These are phyloP conservation scores for Eunapius fragilis DNA, from an alignment of 37 sponge, comb jelly and placozoan species.

Conservation along the genomic window DNA sequence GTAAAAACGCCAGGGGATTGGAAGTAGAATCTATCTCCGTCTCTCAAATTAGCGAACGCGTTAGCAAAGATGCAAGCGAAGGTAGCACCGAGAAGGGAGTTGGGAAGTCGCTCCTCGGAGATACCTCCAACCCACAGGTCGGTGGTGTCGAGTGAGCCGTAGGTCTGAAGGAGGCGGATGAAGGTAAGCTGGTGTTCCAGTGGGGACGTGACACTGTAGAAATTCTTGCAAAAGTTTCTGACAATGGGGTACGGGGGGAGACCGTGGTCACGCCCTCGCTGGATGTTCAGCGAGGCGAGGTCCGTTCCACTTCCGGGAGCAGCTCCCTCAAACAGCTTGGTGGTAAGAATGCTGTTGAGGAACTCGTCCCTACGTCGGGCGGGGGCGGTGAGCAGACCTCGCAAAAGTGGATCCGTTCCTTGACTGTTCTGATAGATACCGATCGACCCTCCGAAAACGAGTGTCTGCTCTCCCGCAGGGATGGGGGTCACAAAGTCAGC, in stretches of 20 bases:
- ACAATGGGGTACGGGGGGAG: constrained; percentile 70
- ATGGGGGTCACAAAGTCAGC: constrained; percentile 4
- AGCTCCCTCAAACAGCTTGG: constrained; percentile 59
- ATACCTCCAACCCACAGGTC: constrained; percentile 89
- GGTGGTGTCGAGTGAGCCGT: constrained; percentile 55
- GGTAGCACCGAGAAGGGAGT: constrained; percentile 78
- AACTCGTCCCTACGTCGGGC: constrained; percentile 69
- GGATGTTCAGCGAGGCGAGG: constrained; percentile 80
- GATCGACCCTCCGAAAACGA: no score
- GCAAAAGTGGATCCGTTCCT: constrained; percentile 74
- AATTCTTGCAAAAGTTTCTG: no score
- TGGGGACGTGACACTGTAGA: no score
- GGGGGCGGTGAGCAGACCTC: constrained; percentile 49
- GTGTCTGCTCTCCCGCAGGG: no score
- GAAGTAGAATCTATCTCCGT: constrained; percentile 92
- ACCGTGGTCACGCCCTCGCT: constrained; percentile 90
- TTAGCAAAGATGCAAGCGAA: constrained; percentile 92
- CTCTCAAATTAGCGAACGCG: constrained; percentile 65
- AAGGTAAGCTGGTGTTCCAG: constrained; percentile 10
- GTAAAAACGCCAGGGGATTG: constrained; percentile 71
- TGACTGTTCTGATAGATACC: constrained; percentile 15
- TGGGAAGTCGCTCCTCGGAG: constrained; percentile 69
- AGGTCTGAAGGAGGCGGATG: constrained; percentile 40
- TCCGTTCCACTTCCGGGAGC: constrained; percentile 30
- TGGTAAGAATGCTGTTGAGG: constrained; percentile 59